Evolutionary conservation across 2,797 vertebrate genomes (phyloP), one percentile per base, ranked within the genome.

Genomic region (Cheracebus regulus): DNA sequence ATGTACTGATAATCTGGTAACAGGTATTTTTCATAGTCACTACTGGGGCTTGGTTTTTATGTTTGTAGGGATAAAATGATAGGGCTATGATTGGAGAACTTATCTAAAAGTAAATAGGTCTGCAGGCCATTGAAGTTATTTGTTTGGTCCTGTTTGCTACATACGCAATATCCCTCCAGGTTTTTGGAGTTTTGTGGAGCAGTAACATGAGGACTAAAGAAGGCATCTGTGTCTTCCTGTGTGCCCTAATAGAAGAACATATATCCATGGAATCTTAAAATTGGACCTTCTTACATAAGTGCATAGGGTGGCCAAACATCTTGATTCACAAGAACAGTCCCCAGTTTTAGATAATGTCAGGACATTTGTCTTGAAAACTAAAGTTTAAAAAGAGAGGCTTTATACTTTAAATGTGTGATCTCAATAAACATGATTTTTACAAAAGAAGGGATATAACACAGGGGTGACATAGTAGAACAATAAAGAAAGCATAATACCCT

Each of bases 401-500:
- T 61, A 90, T 5, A 80, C 30, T 92, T 75, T 67, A 72, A 93
- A 55, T 91, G n/a, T 50, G 46, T 55, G 46, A 94, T 58, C 3
- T 48, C 28, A 85, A 87, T 57, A 95, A 82, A 94, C 6, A 2
- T 61, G 39, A 67, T 36, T 58, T 12, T 33, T 14, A 19, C 28
- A 12, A 26, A 55, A 17, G 44, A 41, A 55, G 67, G 12, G 36
- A 57, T 73, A 95, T 39, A 87, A 78, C 14, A 72, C 9, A 82
- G 19, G 11, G 17, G 3, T 95, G 46, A 87, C 19, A 55, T 50
- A n/a, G 7, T 46, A 52, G 33, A 67, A 84, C 17, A 82, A 80
- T n/a, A 94, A 90, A 83, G 82, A 89, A 96, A 93, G 44, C 8
- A 79, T 5, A 88, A 9, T 96, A 10, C 48, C 20, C 36, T 85